Percentiles rank a stretch among this genome's conserved stretches.
These are phyloP conservation scores for Trachelipus rathkii DNA, from an alignment of 1,140 invertebrate species.

Conservation along the genomic window DNA sequence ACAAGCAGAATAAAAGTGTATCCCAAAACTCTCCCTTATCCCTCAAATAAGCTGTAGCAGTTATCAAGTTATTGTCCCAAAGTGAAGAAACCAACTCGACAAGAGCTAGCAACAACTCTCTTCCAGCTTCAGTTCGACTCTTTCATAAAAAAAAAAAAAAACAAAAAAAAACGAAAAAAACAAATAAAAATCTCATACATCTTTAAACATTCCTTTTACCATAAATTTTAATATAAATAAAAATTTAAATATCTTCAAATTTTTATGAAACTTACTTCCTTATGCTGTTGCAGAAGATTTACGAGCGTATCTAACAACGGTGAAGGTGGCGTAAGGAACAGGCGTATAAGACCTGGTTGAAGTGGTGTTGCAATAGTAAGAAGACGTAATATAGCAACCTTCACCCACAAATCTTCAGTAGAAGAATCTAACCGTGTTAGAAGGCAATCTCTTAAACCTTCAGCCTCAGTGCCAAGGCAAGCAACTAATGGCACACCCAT, in stretches of 20 bases:
- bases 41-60: not conserved
- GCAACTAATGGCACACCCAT: conserved; percentile 42
- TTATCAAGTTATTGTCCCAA: not conserved
- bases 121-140: not conserved
- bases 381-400: conserved; percentile 52
- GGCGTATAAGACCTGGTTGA: conserved; percentile 24
- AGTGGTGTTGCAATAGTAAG: conserved; percentile 13
- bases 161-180: too few relatives aligned
- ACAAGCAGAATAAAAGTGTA: not conserved
- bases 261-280: not conserved
- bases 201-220: too few relatives aligned
- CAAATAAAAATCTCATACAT: too few relatives aligned
- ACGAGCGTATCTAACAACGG: conserved; percentile 13
- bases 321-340: conserved; percentile 20
- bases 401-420: conserved; percentile 47
- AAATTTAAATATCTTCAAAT: too few relatives aligned
- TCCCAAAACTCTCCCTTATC: not conserved
- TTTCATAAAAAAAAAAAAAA: not conserved
- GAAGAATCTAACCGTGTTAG: conserved; percentile 35
- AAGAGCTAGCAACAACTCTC: not conserved
- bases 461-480: conserved; percentile 40
- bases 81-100: not conserved
- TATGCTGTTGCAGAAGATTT: conserved; percentile 14
- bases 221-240: too few relatives aligned
- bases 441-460: conserved; percentile 38